Evolutionary conservation across 35 echinoderm and acorn worm genomes (phyloP).

Genomic region (Holothuria glaberrima): DNA sequence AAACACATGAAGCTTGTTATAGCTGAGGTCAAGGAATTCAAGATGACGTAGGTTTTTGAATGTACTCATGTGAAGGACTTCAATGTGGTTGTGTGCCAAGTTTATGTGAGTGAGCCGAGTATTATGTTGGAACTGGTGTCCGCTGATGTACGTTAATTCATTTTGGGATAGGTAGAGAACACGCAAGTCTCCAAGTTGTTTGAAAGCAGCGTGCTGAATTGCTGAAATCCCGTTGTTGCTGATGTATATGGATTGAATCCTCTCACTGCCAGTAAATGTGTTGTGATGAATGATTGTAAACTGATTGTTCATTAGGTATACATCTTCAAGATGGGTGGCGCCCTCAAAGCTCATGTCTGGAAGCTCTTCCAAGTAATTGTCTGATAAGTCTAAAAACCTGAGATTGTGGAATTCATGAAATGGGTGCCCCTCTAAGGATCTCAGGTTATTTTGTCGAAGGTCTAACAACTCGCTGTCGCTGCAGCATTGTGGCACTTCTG

Average conservation of each 20-base stretch:
- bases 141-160: background rate
- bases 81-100: slow-evolving; percentile 45
- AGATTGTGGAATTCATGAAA: slow-evolving; percentile 44
- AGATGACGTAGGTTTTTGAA: slow-evolving; percentile 46
- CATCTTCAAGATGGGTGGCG: slow-evolving; percentile 11
- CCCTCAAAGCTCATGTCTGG: slow-evolving; percentile 1
- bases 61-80: slow-evolving; percentile 5
- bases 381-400: slow-evolving; percentile 59
- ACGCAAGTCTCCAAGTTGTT: background rate
- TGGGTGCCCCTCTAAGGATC: background rate
- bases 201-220: slow-evolving; percentile 48
- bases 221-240: slow-evolving; percentile 30
- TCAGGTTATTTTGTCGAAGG: slow-evolving; percentile 57
- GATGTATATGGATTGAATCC: slow-evolving; percentile 57
- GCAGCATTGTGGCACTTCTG: slow-evolving; percentile 41
- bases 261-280: slow-evolving; percentile 22
- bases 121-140: background rate
- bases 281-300: slow-evolving; percentile 11
- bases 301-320: slow-evolving; percentile 65
- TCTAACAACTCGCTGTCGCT: slow-evolving; percentile 45
- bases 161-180: slow-evolving; percentile 59
- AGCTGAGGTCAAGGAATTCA: slow-evolving; percentile 54
- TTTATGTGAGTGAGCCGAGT: slow-evolving; percentile 39
- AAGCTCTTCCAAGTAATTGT: slow-evolving; percentile 48
- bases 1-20: slow-evolving; percentile 35